Evolutionary conservation across 2,888 invertebrate species (phyloP).

Genomic region (Scaptomyza flava): DNA sequence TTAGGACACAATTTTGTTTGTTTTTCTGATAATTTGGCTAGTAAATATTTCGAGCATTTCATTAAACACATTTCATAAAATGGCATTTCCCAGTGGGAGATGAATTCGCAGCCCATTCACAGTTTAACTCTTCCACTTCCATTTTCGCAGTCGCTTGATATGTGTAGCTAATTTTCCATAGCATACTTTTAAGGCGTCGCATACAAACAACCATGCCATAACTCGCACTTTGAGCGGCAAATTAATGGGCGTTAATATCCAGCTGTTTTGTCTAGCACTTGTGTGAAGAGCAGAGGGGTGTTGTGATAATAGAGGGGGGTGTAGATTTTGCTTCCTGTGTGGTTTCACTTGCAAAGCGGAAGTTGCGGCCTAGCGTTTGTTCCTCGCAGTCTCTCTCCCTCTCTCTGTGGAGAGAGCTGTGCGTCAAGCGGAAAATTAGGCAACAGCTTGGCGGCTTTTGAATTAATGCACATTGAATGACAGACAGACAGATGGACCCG

Average conservation of each 20-base stretch:
- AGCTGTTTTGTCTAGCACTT: conserved; percentile 50
- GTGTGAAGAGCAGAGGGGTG: conserved; percentile 4
- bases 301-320: neutral
- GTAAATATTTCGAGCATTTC: no score
- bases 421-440: conserved; percentile 77
- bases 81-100: no score
- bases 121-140: no score
- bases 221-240: conserved; percentile 70
- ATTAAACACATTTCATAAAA: no score
- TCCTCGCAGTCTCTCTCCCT: neutral
- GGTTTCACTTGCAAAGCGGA: conserved; percentile 61
- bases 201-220: conserved; percentile 39
- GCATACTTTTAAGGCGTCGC: conserved; percentile 59
- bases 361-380: conserved; percentile 54
- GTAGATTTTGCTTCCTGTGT: conserved; percentile 44
- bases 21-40: no score
- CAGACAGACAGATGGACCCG: conserved; percentile 12
- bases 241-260: conserved; percentile 69
- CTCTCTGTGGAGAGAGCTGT: neutral
- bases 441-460: conserved; percentile 69
- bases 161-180: conserved; percentile 65
- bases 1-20: no score
- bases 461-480: conserved; percentile 60
- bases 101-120: neutral
- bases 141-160: conserved; percentile 20